Evolutionary conservation across 1,140 invertebrate species (phyloP).

Genomic region (Eueides isabella): DNA sequence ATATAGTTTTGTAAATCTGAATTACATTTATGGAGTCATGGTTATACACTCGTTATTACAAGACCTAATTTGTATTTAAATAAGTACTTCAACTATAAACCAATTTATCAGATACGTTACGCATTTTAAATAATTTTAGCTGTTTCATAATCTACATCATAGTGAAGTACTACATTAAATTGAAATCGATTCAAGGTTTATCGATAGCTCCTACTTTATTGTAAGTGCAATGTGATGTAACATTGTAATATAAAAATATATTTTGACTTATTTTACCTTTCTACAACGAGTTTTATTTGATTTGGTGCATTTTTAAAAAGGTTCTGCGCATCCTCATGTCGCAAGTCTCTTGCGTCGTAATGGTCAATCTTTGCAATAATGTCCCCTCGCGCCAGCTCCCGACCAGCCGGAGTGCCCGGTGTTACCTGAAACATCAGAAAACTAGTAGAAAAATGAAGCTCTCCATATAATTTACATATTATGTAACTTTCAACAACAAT

Average conservation of each 20-base stretch:
- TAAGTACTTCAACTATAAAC: neutral
- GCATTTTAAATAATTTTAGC: neutral
- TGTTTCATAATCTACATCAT: neutral
- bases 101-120: neutral
- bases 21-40: neutral
- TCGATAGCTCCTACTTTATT: conserved; percentile 21
- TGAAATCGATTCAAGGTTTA: conserved; percentile 42
- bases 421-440: conserved; percentile 81
- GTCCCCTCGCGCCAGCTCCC: conserved; percentile 92
- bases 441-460: neutral
- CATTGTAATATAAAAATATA: neutral
- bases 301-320: conserved; percentile 91
- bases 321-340: conserved; percentile 95
- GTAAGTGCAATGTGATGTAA: conserved; percentile 13
- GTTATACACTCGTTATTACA: neutral
- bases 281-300: conserved; percentile 85
- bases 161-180: conserved; percentile 33
- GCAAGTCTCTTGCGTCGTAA: conserved; percentile 91
- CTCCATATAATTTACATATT: neutral
- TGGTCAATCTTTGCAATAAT: conserved; percentile 94
- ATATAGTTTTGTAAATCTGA: neutral
- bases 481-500: too few relatives aligned
- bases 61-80: neutral
- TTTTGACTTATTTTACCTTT: conserved; percentile 80
- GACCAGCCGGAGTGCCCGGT: conserved; percentile 88